A percentile compares a stretch with the other conserved stretches of the same genome.
Conservation (phyloP, 1,140 invertebrate species). For the Drosophila pandora region DNA sequence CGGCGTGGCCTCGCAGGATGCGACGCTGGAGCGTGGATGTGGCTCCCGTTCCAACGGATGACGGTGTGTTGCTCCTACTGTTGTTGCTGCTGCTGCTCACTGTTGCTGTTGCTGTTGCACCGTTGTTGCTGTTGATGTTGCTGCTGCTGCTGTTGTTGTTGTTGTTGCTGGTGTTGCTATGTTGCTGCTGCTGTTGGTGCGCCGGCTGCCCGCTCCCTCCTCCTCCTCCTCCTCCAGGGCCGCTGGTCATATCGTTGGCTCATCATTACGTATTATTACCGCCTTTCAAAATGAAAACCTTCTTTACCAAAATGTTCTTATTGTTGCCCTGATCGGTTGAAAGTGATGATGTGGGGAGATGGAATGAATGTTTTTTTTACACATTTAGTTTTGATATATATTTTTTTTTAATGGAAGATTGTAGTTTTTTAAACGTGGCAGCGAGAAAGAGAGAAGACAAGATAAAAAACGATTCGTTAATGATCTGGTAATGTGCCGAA, state of each 20-base stretch:
- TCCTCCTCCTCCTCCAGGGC: slow-evolving; percentile 74
- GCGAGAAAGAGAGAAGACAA: slow-evolving; percentile 77
- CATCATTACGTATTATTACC: slow-evolving; percentile 84
- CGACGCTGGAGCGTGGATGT: slow-evolving; percentile 59
- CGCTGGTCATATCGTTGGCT: slow-evolving; percentile 84
- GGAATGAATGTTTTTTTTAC: slow-evolving; percentile 30
- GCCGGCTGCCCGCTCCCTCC: slow-evolving; percentile 59
- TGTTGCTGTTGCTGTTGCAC: slow-evolving; percentile 37
- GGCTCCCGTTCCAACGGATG: slow-evolving; percentile 31
- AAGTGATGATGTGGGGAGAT: slow-evolving; percentile 16
- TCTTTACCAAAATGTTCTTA: slow-evolving; percentile 84
- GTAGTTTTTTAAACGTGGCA: slow-evolving; percentile 51
- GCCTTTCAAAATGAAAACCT: slow-evolving; percentile 84
- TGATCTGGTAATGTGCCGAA: slow-evolving; percentile 55
- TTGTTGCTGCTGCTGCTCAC: slow-evolving; percentile 44
- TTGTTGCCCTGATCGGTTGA: slow-evolving; percentile 76
- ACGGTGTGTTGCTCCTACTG: slow-evolving; percentile 54
- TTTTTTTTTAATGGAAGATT: slow-evolving; percentile 51
- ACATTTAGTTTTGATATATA: slow-evolving; percentile 27
- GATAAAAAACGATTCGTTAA: slow-evolving; percentile 79
- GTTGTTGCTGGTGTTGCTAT: slow-evolving; percentile 46
- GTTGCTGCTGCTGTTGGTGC: slow-evolving; percentile 45
- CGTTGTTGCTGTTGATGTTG: slow-evolving; percentile 46
- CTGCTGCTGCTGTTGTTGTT: slow-evolving; percentile 39
- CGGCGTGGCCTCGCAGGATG: slow-evolving; percentile 76